These are phyloP conservation scores for Thermophis baileyi DNA, from an alignment of 2,113 vertebrate species.

Conservation along the genomic window DNA sequence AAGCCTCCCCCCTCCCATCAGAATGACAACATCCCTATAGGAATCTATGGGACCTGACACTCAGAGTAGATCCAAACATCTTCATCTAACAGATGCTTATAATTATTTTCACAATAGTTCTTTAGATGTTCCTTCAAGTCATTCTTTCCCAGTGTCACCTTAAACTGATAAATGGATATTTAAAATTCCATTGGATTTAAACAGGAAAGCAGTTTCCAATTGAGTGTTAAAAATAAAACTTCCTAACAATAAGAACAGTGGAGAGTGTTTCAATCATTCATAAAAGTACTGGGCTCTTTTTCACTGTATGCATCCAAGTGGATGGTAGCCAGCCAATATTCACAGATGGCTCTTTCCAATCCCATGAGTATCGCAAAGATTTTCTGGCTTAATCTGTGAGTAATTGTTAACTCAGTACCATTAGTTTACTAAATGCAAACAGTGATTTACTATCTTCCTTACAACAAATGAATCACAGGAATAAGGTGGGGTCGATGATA, in stretches of 20 bases:
- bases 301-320: not conserved
- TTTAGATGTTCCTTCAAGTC: not conserved
- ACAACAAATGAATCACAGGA: conserved; percentile 28
- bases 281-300: not conserved
- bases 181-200: not conserved
- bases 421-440: not conserved
- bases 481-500: conserved; percentile 18
- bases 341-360: not conserved
- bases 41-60: no score
- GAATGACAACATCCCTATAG: no score
- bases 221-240: not conserved
- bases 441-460: conserved; percentile 25
- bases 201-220: not conserved
- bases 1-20: no score
- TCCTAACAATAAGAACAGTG: not conserved
- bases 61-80: not conserved
- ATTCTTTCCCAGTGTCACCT: not conserved
- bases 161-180: not conserved
- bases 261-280: not conserved
- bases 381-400: not conserved
- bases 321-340: not conserved
- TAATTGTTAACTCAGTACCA: not conserved
- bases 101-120: not conserved
- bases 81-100: not conserved
- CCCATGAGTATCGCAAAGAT: not conserved